phyloP scores from a whole-genome alignment of 2,113 vertebrate genomes.

The Pyrgilauda ruficollis region DNA sequence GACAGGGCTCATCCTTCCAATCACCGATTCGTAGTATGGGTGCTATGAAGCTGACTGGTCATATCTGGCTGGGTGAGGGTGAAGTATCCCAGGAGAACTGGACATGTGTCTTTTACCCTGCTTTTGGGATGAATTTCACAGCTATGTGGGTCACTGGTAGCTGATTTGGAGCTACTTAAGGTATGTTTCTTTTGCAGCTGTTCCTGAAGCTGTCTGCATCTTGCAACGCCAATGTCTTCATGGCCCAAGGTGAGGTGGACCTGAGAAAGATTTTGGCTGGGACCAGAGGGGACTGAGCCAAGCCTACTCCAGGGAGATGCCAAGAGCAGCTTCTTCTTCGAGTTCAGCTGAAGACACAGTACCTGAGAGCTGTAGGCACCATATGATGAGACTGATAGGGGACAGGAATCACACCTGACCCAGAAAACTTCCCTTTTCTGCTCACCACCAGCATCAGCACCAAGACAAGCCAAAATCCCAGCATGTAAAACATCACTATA shows the following conservation, averaged over 20 bases:
- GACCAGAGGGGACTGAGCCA: neutral
- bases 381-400: neutral
- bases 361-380: neutral
- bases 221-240: neutral
- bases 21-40: neutral
- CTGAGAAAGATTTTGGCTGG: neutral
- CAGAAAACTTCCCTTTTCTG: neutral
- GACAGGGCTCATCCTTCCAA: neutral
- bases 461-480: neutral
- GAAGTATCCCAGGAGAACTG: neutral
- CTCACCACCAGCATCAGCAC: neutral
- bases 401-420: neutral
- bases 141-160: neutral
- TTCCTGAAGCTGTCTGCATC: neutral
- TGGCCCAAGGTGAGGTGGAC: neutral
- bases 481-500: accelerated
- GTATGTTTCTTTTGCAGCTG: neutral
- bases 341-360: neutral
- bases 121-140: neutral
- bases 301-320: no score
- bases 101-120: neutral
- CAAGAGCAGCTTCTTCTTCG: neutral
- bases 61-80: neutral
- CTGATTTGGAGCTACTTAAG: neutral
- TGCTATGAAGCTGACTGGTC: neutral